Base-by-base conservation (phyloP, 2,113 vertebrate species). In the Zeus faber region DNA sequence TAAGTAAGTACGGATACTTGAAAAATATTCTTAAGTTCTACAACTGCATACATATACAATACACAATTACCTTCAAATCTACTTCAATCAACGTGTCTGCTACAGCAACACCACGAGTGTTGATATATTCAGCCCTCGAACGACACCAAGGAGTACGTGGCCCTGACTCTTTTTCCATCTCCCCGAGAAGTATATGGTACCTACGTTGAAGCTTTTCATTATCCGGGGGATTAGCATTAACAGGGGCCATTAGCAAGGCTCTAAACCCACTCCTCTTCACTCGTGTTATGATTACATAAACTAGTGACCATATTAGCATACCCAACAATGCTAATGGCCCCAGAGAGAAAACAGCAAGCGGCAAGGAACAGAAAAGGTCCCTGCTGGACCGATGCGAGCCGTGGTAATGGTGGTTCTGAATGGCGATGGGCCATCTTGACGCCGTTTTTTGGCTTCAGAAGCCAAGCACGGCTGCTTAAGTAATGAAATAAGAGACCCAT, bases 291-390 rank as follows among this genome's bases (percentile, higher is more conserved):
- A 48, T 77, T 65, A 62, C 29, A 54, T 67, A 65, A 65, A 16
- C 11, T 62, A 59, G 53, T 44, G 1, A 21, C 53, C 49, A 53
- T 49, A 68, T 73, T 67, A 72, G 68, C 55, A 70, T 40, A 57
- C 10, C 43, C 60, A 44, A 72, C 67, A 63, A 72, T 66, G 65
- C 62, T 79, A 69, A 72, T 62, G 59, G 62, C 11, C n/a, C n/a
- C n/a, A n/a, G 33, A 11, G 22, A 23, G 9, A 22, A 31, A 64
- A 44, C 61, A 41, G 58, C 45, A 8, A 63, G 26, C 16, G 40
- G 37, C 4, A 13, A 45, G 54, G 61, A 7, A 5, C 3, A 13
- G 45, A 27, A 29, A 49, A 47, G 49, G 27, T 4, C 4, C n/a
- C n/a, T n/a, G n/a, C n/a, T n/a, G n/a, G n/a, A n/a, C n/a, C n/a